A percentile compares a stretch with the other conserved stretches of the same genome.
Conservation (phyloP, 2,797 vertebrate genomes). For the Podarcis lilfordi region DNA sequence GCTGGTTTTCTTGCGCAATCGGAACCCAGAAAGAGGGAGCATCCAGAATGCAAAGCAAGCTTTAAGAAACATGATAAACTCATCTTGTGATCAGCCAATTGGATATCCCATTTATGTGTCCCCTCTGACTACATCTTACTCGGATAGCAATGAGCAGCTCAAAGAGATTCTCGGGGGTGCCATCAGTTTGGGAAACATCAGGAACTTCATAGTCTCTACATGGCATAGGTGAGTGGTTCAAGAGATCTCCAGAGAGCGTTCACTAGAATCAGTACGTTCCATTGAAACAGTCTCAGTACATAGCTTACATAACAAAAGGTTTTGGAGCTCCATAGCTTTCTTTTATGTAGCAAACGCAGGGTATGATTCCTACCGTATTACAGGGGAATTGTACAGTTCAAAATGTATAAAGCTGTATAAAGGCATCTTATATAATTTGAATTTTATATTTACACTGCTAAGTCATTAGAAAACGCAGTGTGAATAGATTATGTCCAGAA, state of each 20-base stretch:
- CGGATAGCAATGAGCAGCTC: constrained; percentile 93
- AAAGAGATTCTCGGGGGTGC: constrained; percentile 92
- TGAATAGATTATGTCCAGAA: neutral
- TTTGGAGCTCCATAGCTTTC: neutral
- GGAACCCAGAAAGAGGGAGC: constrained; percentile 97
- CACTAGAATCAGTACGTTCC: neutral
- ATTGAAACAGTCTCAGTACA: neutral
- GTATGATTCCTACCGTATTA: neutral
- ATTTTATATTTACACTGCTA: neutral
- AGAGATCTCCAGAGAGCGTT: neutral
- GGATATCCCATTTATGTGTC: constrained; percentile 99
- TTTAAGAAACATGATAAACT: constrained; percentile 98
- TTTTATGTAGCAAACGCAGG: constrained; percentile 8
- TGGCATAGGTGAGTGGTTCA: constrained; percentile 91
- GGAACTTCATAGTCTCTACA: constrained; percentile 92
- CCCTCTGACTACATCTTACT: constrained; percentile 95
- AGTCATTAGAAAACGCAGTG: neutral
- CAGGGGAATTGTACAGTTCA: neutral
- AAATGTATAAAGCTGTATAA: neutral
- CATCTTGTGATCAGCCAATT: constrained; percentile 97
- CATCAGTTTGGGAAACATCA: constrained; percentile 94
- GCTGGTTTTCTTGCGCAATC: constrained; percentile 94
- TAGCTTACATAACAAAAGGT: neutral
- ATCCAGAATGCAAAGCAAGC: constrained; percentile 99
- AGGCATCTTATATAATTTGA: constrained; percentile 6